phyloP scores from a whole-genome alignment of 1,140 invertebrate species.

The Drosophila lini region DNA sequence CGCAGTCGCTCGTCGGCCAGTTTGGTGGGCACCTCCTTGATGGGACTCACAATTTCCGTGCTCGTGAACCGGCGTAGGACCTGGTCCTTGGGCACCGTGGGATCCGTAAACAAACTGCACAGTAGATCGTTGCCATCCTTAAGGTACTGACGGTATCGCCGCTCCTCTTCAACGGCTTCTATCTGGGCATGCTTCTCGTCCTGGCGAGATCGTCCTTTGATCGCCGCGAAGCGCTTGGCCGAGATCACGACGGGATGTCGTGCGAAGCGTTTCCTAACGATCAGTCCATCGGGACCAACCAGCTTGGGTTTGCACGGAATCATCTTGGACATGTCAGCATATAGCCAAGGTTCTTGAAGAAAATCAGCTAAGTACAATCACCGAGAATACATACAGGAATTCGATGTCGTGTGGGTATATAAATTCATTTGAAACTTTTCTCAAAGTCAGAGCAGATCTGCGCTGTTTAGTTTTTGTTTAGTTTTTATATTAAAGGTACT shows the following conservation, averaged over 20 bases:
- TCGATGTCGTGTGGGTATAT: neutral
- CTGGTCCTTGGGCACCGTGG: constrained; percentile 6
- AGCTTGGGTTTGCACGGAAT: constrained; percentile 15
- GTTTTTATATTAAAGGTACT: no score
- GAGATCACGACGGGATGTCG: constrained; percentile 56
- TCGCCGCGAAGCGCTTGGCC: constrained; percentile 42
- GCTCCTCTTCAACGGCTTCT: constrained; percentile 63
- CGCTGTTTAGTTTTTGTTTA: no score
- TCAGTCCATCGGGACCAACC: constrained; percentile 16
- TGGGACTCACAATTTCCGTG: neutral
- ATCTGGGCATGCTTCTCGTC: constrained; percentile 15
- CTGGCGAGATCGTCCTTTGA: constrained; percentile 38
- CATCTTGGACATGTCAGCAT: neutral
- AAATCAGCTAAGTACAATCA: neutral
- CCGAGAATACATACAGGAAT: neutral
- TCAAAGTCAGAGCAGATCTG: neutral
- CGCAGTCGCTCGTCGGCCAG: constrained; percentile 30
- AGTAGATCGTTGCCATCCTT: constrained; percentile 63
- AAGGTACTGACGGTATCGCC: constrained; percentile 58
- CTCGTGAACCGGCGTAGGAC: neutral
- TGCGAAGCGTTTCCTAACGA: neutral
- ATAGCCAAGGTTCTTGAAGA: neutral
- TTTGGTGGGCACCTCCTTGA: constrained; percentile 5
- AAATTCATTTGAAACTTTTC: neutral
- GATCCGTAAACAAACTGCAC: constrained; percentile 51